These are phyloP conservation scores for Phyllostomus discolor DNA, from an alignment of 2,113 vertebrate species.

Conservation along the genomic window DNA sequence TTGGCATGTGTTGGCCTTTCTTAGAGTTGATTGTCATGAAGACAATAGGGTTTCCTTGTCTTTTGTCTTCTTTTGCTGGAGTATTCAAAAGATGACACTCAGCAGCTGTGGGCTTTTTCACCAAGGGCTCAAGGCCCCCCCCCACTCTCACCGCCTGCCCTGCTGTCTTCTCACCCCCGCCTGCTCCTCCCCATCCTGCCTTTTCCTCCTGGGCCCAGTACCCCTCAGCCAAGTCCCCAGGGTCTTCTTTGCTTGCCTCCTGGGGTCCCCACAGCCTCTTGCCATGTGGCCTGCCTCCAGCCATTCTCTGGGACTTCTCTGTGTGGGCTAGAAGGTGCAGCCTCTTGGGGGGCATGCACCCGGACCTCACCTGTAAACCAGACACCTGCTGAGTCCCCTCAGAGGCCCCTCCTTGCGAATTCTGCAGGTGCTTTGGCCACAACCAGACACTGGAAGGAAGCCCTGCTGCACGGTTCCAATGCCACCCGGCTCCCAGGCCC, in stretches of 20 bases:
- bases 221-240: neutral
- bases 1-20: neutral
- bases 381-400: neutral
- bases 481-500: neutral
- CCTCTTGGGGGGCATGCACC: neutral
- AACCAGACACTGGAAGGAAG: neutral
- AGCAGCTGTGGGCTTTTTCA: accelerated
- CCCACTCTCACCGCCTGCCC: accelerated
- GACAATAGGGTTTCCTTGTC: neutral
- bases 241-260: neutral
- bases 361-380: neutral
- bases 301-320: neutral
- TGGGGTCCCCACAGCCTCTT: neutral
- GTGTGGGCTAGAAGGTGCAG: accelerated
- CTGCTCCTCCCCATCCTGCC: neutral
- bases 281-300: neutral
- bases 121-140: accelerated
- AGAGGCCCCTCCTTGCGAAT: neutral
- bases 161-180: accelerated
- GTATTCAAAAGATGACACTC: neutral
- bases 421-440: neutral
- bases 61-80: neutral
- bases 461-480: neutral
- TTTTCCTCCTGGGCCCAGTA: neutral
- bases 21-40: neutral